These are phyloP conservation scores for Drosophila anomelani DNA, from an alignment of 2,888 invertebrate genomes.

Conservation along the genomic window DNA sequence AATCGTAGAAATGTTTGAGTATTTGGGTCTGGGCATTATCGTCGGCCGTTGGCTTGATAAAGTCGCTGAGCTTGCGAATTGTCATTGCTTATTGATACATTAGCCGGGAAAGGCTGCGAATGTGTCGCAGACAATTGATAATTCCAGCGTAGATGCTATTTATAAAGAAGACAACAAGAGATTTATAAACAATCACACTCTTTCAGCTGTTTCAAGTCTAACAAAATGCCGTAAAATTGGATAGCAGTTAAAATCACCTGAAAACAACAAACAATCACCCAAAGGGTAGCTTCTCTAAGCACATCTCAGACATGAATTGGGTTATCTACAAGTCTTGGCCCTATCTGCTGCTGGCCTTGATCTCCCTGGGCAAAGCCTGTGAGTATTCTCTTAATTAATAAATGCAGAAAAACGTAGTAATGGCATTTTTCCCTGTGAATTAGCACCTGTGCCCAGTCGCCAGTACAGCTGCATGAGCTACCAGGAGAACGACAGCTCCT, in stretches of 20 bases:
- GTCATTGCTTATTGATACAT: slow-evolving; percentile 45
- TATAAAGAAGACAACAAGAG: slow-evolving; percentile 6
- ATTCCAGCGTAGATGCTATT: slow-evolving; percentile 21
- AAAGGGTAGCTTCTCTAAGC: slow-evolving; percentile 18
- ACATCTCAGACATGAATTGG: slow-evolving; percentile 49
- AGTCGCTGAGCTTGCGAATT: slow-evolving; percentile 59
- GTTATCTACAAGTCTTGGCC: slow-evolving; percentile 33
- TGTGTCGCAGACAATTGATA: slow-evolving; percentile 31
- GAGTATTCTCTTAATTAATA: slow-evolving; percentile 32
- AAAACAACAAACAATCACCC: background rate
- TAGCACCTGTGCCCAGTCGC: slow-evolving; percentile 72
- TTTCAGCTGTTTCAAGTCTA: slow-evolving; percentile 35
- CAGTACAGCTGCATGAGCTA: slow-evolving; percentile 80
- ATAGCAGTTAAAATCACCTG: background rate
- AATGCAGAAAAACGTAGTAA: background rate
- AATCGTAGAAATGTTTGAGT: slow-evolving; percentile 38
- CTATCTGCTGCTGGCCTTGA: slow-evolving; percentile 46
- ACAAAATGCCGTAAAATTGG: slow-evolving; percentile 59
- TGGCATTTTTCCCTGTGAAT: background rate
- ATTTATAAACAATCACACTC: slow-evolving; percentile 14
- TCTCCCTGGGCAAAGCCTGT: slow-evolving; percentile 50
- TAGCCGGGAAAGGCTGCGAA: slow-evolving; percentile 25
- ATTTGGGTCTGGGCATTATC: slow-evolving; percentile 71
- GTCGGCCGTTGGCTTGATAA: slow-evolving; percentile 49
- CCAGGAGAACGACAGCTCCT: slow-evolving; percentile 77